Conservation (phyloP, 1,140 invertebrate species). For the Rhysida immarginata region DNA sequence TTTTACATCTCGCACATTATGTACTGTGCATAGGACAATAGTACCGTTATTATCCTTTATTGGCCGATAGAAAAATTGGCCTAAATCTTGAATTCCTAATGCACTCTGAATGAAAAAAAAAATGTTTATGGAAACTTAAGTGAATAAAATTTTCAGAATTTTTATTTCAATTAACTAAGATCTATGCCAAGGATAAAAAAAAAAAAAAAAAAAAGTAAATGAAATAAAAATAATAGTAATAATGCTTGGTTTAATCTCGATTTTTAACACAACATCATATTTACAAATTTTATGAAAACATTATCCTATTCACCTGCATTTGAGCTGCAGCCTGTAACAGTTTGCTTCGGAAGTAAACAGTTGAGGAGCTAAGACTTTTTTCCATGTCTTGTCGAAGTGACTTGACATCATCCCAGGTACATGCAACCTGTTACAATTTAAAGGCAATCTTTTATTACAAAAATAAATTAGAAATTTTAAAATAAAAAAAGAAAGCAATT, state of each 20-base stretch:
- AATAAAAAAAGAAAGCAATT: no score
- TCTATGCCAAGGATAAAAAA: no score
- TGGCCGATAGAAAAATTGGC: conserved; percentile 81
- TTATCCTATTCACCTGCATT: conserved; percentile 71
- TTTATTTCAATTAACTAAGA: no score
- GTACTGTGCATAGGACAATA: conserved; percentile 73
- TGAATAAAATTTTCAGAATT: neutral
- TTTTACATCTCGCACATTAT: conserved; percentile 67
- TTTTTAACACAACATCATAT: no score
- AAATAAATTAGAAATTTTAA: no score
- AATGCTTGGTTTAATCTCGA: no score
- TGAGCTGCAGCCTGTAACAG: conserved; percentile 75
- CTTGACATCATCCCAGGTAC: conserved; percentile 91
- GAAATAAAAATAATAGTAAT: neutral
- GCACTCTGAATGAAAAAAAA: conserved; percentile 40
- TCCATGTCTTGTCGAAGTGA: conserved; percentile 79
- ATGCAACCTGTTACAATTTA: conserved; percentile 62
- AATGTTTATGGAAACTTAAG: neutral
- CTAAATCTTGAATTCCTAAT: conserved; percentile 75
- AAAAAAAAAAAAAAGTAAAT: no score
- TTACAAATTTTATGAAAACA: no score
- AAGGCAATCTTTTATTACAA: no score
- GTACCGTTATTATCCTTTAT: conserved; percentile 73
- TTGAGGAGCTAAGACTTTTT: conserved; percentile 72
- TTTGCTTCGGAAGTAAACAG: conserved; percentile 76